A percentile compares a stretch with the other conserved stretches of the same genome.
phyloP scores from a whole-genome alignment of 1,140 invertebrate genomes.

The Microvelia longipes region DNA sequence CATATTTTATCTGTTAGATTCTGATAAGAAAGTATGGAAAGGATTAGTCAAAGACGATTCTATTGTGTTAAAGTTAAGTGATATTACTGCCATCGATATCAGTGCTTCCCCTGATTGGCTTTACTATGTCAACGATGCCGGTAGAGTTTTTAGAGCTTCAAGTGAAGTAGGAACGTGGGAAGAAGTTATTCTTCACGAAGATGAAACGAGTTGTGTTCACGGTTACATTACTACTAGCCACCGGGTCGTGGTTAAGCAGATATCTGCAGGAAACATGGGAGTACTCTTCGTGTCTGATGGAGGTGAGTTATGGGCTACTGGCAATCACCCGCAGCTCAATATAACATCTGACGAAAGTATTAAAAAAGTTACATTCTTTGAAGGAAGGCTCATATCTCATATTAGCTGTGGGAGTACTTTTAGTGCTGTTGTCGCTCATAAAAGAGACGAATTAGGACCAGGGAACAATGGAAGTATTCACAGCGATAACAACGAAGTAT shows the following conservation, averaged over 20 bases:
- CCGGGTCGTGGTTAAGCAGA: constrained; percentile 40
- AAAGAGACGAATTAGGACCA: constrained; percentile 35
- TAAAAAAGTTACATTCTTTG: constrained; percentile 49
- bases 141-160: constrained; percentile 40
- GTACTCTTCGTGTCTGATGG: constrained; percentile 46
- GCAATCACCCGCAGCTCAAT: constrained; percentile 50
- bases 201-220: constrained; percentile 42
- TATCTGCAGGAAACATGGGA: constrained; percentile 24
- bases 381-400: constrained; percentile 43
- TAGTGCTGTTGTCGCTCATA: constrained; percentile 46
- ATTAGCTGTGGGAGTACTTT: constrained; percentile 45
- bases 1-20: constrained; percentile 3
- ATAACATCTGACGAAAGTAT: constrained; percentile 39
- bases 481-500: constrained; percentile 40
- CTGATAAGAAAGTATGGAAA: constrained; percentile 3
- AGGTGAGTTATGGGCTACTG: constrained; percentile 57
- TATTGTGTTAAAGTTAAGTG: constrained; percentile 26
- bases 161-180: constrained; percentile 37
- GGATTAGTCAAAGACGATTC: neutral
- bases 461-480: constrained; percentile 35
- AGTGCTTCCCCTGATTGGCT: constrained; percentile 40
- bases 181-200: constrained; percentile 45
- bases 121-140: constrained; percentile 43
- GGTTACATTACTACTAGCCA: constrained; percentile 43
- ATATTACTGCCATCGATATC: constrained; percentile 40